Percentiles rank a stretch among this genome's conserved stretches.
These are phyloP conservation scores for Myrmecophaga tridactyla DNA, from an alignment of 2,113 vertebrate species.

Conservation along the genomic window DNA sequence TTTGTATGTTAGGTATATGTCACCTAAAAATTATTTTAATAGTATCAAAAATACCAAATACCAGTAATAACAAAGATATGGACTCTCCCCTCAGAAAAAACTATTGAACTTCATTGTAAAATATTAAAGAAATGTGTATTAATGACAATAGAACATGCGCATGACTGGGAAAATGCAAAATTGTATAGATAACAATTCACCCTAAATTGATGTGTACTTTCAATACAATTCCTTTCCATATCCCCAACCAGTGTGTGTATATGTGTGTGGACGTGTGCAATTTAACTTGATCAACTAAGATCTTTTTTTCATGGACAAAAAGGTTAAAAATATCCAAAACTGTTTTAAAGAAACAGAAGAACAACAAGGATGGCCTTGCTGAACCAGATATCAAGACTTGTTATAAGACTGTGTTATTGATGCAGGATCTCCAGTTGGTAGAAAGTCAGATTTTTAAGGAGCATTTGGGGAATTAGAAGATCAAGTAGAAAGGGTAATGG, in stretches of 20 bases:
- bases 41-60: background rate
- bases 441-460: too few relatives aligned
- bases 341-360: background rate
- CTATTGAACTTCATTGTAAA: background rate
- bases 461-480: too few relatives aligned
- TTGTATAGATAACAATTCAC: background rate
- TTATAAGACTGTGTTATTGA: rapidly evolving
- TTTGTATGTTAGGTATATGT: background rate
- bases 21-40: background rate
- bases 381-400: background rate
- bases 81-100: background rate
- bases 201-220: background rate
- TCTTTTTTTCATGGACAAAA: background rate
- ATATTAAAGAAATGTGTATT: background rate
- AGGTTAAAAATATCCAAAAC: background rate
- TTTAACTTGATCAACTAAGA: background rate
- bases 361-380: background rate
- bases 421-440: rapidly evolving
- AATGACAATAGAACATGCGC: background rate
- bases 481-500: too few relatives aligned
- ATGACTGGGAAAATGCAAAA: background rate
- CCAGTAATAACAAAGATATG: background rate
- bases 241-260: background rate
- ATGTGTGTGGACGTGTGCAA: background rate
- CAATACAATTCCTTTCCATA: background rate